Evolutionary conservation across 2,888 invertebrate genomes (phyloP).

Genomic region (Buathra laborator): DNA sequence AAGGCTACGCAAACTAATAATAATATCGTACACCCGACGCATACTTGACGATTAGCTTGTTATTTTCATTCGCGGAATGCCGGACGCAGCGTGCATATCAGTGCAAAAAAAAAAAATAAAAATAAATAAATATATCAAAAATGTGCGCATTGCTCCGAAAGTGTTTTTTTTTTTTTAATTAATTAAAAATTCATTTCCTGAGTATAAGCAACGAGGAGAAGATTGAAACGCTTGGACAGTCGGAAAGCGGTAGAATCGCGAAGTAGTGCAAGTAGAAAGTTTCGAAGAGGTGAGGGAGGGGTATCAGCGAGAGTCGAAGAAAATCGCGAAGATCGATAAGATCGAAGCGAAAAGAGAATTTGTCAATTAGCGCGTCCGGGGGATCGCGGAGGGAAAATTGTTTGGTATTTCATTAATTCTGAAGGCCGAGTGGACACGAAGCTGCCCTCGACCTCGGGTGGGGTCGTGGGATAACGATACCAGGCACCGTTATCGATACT

Average conservation of each 20-base stretch:
- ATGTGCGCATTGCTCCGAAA: not conserved
- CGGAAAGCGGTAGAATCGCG: constrained; percentile 32
- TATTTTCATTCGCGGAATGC: constrained; percentile 53
- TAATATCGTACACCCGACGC: constrained; percentile 37
- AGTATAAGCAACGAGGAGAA: constrained; percentile 32
- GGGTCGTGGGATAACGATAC: constrained; percentile 61
- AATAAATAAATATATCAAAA: constrained; percentile 19
- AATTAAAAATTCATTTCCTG: constrained; percentile 64
- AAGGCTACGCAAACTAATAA: constrained; percentile 40
- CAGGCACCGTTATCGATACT: constrained; percentile 62
- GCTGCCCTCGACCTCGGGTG: constrained; percentile 56
- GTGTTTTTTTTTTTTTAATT: not conserved
- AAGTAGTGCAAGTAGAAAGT: constrained; percentile 65
- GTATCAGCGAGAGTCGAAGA: constrained; percentile 8
- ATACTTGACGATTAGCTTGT: constrained; percentile 26
- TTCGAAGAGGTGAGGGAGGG: constrained; percentile 3
- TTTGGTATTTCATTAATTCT: constrained; percentile 37
- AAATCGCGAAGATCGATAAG: constrained; percentile 16
- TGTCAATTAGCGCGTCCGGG: not conserved
- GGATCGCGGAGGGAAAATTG: not conserved
- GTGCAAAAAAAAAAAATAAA: not conserved
- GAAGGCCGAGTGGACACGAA: constrained; percentile 51
- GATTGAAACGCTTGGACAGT: constrained; percentile 36
- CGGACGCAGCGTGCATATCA: constrained; percentile 30
- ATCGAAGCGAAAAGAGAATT: not conserved